phyloP scores from a whole-genome alignment of 2,888 invertebrate genomes.

The Rhaphigaster nebulosa region DNA sequence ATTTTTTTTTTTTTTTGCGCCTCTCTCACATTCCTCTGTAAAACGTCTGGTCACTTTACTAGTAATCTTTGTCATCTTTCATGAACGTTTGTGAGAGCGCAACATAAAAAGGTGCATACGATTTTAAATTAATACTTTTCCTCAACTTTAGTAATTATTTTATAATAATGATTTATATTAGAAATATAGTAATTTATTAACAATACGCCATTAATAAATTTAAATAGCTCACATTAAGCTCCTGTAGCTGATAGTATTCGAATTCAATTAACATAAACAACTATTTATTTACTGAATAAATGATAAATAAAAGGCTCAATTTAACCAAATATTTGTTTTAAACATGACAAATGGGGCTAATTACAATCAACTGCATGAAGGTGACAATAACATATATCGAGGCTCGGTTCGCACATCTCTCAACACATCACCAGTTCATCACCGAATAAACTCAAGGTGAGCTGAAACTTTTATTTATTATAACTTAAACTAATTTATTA shows the following conservation, averaged over 20 bases:
- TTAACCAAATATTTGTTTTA: neutral
- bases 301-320: neutral
- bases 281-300: neutral
- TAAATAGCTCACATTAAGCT: neutral
- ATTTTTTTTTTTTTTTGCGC: no score
- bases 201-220: neutral
- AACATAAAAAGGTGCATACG: no score
- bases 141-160: no score
- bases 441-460: neutral
- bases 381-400: neutral
- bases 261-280: neutral
- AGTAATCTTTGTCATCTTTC: no score
- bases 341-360: neutral
- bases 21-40: no score
- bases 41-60: no score
- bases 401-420: neutral
- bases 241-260: neutral
- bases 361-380: neutral
- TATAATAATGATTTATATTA: no score
- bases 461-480: neutral
- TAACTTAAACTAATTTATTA: neutral
- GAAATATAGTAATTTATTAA: no score
- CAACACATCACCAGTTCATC: neutral
- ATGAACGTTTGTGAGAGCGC: no score
- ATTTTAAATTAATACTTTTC: no score